phyloP scores from a whole-genome alignment of 2,797 vertebrate genomes.

The Sebastes kiyomatsui region DNA sequence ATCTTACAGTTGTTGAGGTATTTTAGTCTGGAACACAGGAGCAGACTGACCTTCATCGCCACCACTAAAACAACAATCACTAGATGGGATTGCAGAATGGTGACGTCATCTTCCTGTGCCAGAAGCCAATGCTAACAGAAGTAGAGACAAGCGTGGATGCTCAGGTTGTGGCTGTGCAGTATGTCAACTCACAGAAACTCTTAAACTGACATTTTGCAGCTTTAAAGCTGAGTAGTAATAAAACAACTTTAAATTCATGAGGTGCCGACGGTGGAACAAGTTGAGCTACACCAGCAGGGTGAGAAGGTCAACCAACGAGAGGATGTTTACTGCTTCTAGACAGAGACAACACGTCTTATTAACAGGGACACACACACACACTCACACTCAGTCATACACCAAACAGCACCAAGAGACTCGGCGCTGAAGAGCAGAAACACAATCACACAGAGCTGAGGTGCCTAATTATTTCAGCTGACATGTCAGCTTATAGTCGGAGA shows the following conservation, averaged over 20 bases:
- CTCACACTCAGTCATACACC: neutral
- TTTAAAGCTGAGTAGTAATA: neutral
- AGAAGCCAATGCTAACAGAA: neutral
- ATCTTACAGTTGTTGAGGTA: neutral
- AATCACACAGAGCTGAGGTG: neutral
- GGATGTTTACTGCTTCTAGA: neutral
- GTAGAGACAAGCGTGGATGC: neutral
- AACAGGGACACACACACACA: neutral
- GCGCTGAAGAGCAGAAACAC: neutral
- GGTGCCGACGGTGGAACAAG: neutral
- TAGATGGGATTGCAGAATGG: neutral
- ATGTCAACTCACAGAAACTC: neutral
- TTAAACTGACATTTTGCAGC: neutral
- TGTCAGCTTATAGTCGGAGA: neutral
- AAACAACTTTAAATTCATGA: neutral
- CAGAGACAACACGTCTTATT: neutral
- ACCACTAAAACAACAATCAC: too few species aligned
- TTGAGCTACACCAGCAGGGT: neutral
- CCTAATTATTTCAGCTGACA: conserved; percentile 9
- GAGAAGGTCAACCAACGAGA: neutral
- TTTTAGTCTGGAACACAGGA: neutral
- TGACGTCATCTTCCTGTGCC: neutral
- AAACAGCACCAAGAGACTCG: neutral
- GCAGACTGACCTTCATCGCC: neutral
- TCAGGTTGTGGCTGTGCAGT: neutral